Percentiles rank a stretch among this genome's conserved stretches.
Conservation (phyloP, 2,113 vertebrate genomes). For the Dunckerocampus dactyliophorus region DNA sequence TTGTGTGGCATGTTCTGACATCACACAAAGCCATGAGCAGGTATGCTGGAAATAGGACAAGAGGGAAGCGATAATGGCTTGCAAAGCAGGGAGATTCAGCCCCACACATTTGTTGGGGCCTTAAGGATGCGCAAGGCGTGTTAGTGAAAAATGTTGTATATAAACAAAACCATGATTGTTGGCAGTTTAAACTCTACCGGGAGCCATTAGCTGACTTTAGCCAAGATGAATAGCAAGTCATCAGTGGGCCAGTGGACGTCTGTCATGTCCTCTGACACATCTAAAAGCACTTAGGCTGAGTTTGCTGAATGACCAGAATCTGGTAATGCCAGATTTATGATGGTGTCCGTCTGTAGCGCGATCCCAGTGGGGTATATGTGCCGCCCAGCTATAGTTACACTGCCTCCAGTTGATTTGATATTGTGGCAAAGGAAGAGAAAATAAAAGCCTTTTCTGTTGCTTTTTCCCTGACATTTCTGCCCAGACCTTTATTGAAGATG, state of each 20-base stretch:
- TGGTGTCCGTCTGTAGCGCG: constrained; percentile 38
- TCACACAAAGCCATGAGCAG: neutral
- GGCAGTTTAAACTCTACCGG: constrained; percentile 40
- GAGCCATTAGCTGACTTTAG: constrained; percentile 55
- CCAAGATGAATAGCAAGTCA: constrained; percentile 53
- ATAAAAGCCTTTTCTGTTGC: constrained; percentile 40
- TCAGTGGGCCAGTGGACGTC: constrained; percentile 48
- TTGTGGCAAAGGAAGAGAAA: constrained; percentile 34
- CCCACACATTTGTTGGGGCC: constrained; percentile 4
- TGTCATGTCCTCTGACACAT: constrained; percentile 62
- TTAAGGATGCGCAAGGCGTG: constrained; percentile 12
- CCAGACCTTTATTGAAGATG: constrained; percentile 33
- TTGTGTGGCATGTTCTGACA: constrained; percentile 8
- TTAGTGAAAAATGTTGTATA: constrained; percentile 27
- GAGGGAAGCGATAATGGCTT: neutral
- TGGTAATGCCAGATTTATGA: constrained; percentile 68
- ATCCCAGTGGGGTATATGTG: constrained; percentile 41
- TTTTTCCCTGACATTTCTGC: constrained; percentile 24
- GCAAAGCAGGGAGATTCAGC: neutral
- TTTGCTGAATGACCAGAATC: constrained; percentile 57
- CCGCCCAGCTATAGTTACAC: constrained; percentile 28
- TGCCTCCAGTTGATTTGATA: constrained; percentile 56
- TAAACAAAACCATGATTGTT: constrained; percentile 35
- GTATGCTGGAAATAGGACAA: neutral
- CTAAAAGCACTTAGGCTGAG: constrained; percentile 62